A percentile compares a stretch with the other conserved stretches of the same genome.
Evolutionary conservation across 2,888 invertebrate genomes (phyloP).

Genomic region (Ochropacha duplaris): DNA sequence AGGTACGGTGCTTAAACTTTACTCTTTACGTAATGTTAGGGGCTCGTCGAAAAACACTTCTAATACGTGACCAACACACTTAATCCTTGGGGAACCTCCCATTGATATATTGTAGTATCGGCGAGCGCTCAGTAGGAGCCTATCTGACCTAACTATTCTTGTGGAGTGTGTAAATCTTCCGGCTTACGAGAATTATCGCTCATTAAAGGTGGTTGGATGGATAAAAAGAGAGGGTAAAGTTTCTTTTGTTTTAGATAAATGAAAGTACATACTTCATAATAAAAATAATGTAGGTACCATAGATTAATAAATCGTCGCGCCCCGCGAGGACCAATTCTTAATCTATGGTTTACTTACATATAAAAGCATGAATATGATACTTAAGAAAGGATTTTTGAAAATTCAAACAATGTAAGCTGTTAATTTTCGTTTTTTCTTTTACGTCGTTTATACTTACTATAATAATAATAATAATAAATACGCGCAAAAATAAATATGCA

Average conservation of each 20-base stretch:
- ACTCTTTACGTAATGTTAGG: constrained; percentile 49
- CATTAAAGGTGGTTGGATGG: constrained; percentile 53
- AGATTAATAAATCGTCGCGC: too few relatives aligned
- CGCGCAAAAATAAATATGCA: too few relatives aligned
- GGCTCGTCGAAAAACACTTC: constrained; percentile 69
- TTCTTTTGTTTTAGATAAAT: not conserved
- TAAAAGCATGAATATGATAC: too few relatives aligned
- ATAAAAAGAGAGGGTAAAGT: constrained; percentile 30
- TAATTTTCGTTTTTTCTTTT: too few relatives aligned
- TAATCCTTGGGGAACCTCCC: constrained; percentile 55
- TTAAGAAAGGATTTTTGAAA: too few relatives aligned
- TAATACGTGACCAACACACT: constrained; percentile 68
- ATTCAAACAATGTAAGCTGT: too few relatives aligned
- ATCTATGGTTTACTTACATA: too few relatives aligned
- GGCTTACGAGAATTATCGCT: constrained; percentile 57
- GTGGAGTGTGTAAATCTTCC: constrained; percentile 60
- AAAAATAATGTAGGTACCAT: too few relatives aligned
- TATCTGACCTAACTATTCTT: constrained; percentile 52
- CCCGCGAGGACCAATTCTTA: too few relatives aligned
- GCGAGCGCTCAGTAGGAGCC: constrained; percentile 36
- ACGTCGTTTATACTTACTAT: too few relatives aligned
- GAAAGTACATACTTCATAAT: not conserved
- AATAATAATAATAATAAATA: too few relatives aligned
- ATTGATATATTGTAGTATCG: constrained; percentile 66
- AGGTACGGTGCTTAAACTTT: constrained; percentile 32